Percentiles rank a stretch among this genome's conserved stretches.
These are phyloP conservation scores for Hirundo rustica DNA, from an alignment of 2,797 vertebrate genomes.

Conservation along the genomic window DNA sequence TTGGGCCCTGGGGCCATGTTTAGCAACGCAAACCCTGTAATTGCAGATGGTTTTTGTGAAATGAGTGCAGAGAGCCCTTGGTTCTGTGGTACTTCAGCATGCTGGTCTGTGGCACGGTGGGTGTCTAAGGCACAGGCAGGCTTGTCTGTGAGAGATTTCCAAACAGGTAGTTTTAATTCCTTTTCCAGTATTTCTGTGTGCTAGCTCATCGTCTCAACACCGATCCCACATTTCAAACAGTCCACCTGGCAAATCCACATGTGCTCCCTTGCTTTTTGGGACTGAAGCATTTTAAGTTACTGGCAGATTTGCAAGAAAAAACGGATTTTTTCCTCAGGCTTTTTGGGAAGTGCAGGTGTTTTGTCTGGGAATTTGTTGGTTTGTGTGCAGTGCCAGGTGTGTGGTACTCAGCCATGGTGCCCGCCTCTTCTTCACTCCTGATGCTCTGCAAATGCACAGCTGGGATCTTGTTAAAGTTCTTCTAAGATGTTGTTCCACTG, in stretches of 20 bases:
- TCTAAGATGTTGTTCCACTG: background rate
- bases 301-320: background rate
- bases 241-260: rapidly evolving
- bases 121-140: background rate
- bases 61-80: background rate
- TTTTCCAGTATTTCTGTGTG: background rate
- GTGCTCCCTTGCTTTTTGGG: background rate
- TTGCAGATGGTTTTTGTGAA: background rate
- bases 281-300: background rate
- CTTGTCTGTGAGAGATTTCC: background rate
- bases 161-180: background rate
- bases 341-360: background rate
- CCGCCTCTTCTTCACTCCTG: rapidly evolving
- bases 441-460: background rate
- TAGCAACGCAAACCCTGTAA: background rate
- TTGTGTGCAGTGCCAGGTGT: background rate
- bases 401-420: background rate
- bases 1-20: background rate
- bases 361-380: background rate
- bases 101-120: background rate
- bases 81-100: background rate
- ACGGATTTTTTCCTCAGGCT: background rate
- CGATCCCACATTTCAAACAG: background rate
- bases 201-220: background rate
- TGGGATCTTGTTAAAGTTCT: background rate